These are phyloP conservation scores for Patella caerulea DNA, from an alignment of 2,888 invertebrate species.

Conservation along the genomic window DNA sequence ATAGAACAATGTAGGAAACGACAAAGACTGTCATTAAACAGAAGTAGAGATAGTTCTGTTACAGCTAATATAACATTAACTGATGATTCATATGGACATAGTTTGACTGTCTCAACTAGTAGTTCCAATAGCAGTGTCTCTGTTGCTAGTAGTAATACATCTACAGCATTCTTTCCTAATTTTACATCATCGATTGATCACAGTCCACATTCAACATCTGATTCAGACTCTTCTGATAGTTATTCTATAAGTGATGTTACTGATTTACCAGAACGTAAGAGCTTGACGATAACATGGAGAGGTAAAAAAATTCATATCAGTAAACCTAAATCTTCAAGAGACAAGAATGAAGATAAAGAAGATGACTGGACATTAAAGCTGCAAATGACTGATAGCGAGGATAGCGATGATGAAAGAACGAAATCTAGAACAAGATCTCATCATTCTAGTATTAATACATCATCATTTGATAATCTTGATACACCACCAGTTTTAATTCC, in stretches of 20 bases:
- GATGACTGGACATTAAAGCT: slow-evolving; percentile 18
- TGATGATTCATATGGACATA: not conserved
- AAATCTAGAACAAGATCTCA: not conserved
- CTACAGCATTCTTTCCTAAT: not conserved
- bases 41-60: not conserved
- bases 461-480: not conserved
- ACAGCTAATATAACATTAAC: slow-evolving; percentile 6
- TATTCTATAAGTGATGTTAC: not conserved
- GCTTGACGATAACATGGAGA: slow-evolving; percentile 23
- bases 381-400: slow-evolving; percentile 10
- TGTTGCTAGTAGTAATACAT: not conserved
- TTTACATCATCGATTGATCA: not conserved
- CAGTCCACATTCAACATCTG: not conserved
- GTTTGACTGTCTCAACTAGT: not conserved
- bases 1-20: not conserved
- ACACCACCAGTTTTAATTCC: slow-evolving; percentile 20
- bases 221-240: not conserved
- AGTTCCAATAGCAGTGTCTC: not conserved
- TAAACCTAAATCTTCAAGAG: slow-evolving; percentile 14
- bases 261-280: slow-evolving; percentile 6
- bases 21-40: not conserved
- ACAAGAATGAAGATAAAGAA: slow-evolving; percentile 6
- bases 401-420: not conserved
- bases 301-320: slow-evolving; percentile 14
- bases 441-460: not conserved